Percentiles rank a stretch among this genome's conserved stretches.
These are phyloP conservation scores for Plutella xylostella DNA, from an alignment of 2,888 invertebrate genomes.

Conservation along the genomic window DNA sequence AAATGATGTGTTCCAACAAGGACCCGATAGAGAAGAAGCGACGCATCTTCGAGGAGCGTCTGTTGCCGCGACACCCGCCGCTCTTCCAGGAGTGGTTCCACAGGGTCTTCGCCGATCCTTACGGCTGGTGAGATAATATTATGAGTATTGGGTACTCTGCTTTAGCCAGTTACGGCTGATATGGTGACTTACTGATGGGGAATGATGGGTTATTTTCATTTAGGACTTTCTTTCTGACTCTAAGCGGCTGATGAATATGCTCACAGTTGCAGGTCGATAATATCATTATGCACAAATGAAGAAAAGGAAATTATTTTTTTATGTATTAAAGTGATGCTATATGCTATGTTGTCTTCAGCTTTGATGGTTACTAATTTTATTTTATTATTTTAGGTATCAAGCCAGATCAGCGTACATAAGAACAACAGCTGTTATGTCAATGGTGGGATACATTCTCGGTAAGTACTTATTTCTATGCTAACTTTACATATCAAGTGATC, in stretches of 20 bases:
- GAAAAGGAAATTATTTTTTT: too few relatives aligned
- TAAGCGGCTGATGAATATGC: too few relatives aligned
- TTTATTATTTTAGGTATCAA: conserved; percentile 86
- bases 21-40: conserved; percentile 76
- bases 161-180: too few relatives aligned
- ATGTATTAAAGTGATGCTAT: too few relatives aligned
- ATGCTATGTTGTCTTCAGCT: too few relatives aligned
- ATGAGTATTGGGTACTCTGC: too few relatives aligned
- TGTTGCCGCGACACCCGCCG: conserved; percentile 81
- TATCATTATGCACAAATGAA: too few relatives aligned
- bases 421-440: conserved; percentile 97
- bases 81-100: conserved; percentile 95
- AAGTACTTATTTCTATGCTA: conserved; percentile 14
- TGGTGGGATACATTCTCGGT: conserved; percentile 92
- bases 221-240: too few relatives aligned
- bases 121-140: conserved; percentile 79
- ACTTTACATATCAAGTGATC: too few relatives aligned
- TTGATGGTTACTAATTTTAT: conserved; percentile 1
- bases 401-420: conserved; percentile 91
- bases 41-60: conserved; percentile 72
- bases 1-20: conserved; percentile 68
- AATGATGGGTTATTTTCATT: too few relatives aligned
- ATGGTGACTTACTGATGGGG: too few relatives aligned
- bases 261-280: too few relatives aligned
- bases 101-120: conserved; percentile 89